Conservation (phyloP, 2,113 vertebrate species). For the Barbus barbus region DNA sequence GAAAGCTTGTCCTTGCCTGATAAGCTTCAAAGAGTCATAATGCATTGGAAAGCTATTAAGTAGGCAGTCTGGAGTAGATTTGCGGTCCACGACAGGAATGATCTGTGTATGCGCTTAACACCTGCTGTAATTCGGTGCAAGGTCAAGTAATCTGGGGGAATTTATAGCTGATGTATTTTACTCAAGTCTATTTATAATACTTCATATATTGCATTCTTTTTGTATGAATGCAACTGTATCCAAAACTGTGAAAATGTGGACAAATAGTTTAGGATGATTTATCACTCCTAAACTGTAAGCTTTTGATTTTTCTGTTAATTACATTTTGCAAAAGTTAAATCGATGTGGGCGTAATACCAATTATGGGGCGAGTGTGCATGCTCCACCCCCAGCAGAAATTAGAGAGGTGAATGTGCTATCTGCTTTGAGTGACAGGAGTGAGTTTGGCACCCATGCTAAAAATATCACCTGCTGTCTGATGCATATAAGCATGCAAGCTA, state of each 20-base stretch:
- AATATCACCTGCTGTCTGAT: slow-evolving; percentile 52
- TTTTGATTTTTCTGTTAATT: too few relatives aligned
- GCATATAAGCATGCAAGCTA: slow-evolving; percentile 48
- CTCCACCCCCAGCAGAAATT: slow-evolving; percentile 35
- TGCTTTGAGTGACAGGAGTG: slow-evolving; percentile 18
- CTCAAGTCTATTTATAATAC: slow-evolving; percentile 6
- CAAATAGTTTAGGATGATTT: neutral
- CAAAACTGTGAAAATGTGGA: neutral
- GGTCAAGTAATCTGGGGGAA: neutral
- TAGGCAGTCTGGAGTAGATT: neutral
- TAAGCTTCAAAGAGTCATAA: neutral
- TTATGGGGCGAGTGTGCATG: slow-evolving; percentile 15
- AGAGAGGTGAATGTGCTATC: slow-evolving; percentile 31
- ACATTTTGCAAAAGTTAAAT: neutral
- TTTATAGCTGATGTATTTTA: neutral
- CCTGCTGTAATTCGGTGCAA: slow-evolving; percentile 38
- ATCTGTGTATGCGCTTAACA: slow-evolving; percentile 5
- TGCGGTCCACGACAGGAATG: slow-evolving; percentile 3
- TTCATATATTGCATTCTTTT: neutral
- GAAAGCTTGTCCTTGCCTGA: neutral
- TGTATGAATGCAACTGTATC: neutral
- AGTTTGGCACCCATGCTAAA: slow-evolving; percentile 52
- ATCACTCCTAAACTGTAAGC: neutral
- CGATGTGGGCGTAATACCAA: neutral
- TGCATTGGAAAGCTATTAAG: neutral